phyloP scores from a whole-genome alignment of 2,888 invertebrate species.

The Eupithecia abbreviata region DNA sequence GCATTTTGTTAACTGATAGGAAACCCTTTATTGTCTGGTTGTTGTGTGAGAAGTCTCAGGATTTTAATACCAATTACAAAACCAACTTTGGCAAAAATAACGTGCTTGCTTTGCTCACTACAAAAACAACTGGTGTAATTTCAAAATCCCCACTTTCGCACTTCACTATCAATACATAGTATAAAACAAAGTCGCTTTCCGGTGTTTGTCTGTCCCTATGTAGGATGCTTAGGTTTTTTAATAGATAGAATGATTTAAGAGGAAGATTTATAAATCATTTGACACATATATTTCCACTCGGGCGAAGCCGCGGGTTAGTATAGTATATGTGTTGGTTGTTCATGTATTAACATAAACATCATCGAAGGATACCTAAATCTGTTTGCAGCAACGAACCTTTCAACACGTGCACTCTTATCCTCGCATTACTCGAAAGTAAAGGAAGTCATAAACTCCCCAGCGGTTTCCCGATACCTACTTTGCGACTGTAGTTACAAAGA shows the following conservation, averaged over 20 bases:
- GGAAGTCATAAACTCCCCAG: slow-evolving; percentile 32
- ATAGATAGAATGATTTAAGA: no score
- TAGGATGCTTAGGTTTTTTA: no score
- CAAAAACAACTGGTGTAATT: not conserved
- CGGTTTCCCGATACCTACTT: slow-evolving; percentile 31
- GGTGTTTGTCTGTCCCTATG: no score
- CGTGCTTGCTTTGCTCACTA: not conserved
- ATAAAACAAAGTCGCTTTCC: no score
- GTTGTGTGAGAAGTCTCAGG: not conserved
- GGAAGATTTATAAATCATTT: no score
- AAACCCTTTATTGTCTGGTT: not conserved
- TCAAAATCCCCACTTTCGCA: not conserved
- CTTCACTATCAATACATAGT: not conserved
- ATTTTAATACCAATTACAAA: not conserved
- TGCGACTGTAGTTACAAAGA: slow-evolving; percentile 33
- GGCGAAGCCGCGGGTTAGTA: no score
- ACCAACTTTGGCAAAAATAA: not conserved
- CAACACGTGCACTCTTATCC: slow-evolving; percentile 14
- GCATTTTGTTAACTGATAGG: not conserved
- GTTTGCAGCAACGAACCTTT: slow-evolving; percentile 11
- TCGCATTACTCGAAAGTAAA: slow-evolving; percentile 26
- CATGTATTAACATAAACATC: not conserved
- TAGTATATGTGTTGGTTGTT: not conserved
- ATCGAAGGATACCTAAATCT: slow-evolving; percentile 3
- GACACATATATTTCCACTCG: no score